These are phyloP conservation scores for Noctua janthina DNA, from an alignment of 2,888 invertebrate genomes.

Conservation along the genomic window DNA sequence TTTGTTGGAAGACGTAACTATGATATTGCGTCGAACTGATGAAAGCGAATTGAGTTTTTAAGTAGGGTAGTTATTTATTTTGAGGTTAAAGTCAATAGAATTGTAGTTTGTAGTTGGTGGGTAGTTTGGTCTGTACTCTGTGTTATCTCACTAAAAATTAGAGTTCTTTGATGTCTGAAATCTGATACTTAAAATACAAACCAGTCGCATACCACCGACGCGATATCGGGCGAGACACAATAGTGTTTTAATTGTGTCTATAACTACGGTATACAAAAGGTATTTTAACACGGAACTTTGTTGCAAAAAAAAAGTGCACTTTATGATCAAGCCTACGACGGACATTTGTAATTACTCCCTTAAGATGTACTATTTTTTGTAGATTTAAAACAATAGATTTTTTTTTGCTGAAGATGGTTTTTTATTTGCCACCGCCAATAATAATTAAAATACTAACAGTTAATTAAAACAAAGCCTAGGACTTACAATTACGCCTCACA, in stretches of 20 bases:
- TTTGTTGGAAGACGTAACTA: conserved; percentile 44
- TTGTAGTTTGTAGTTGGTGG: too few species aligned
- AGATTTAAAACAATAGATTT: neutral
- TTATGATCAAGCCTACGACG: too few species aligned
- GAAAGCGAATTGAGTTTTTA: conserved; percentile 28
- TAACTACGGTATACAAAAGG: too few species aligned
- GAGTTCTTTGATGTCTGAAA: too few species aligned
- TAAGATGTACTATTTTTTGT: neutral
- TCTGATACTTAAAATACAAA: too few species aligned
- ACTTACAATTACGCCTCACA: neutral
- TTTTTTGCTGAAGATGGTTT: neutral
- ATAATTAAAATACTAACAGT: neutral
- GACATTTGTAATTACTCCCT: neutral
- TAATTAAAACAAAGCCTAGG: neutral
- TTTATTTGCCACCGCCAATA: neutral
- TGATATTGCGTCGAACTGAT: conserved; percentile 41
- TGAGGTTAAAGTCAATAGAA: conserved; percentile 2
- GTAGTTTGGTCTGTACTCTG: too few species aligned
- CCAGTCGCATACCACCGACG: too few species aligned
- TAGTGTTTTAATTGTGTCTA: too few species aligned
- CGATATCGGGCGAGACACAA: too few species aligned
- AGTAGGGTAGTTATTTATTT: conserved; percentile 24
- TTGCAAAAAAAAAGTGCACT: too few species aligned
- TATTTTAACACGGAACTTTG: too few species aligned
- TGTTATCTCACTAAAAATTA: too few species aligned